phyloP scores from a whole-genome alignment of 2,113 vertebrate species.

The Cinclus mexicanus region DNA sequence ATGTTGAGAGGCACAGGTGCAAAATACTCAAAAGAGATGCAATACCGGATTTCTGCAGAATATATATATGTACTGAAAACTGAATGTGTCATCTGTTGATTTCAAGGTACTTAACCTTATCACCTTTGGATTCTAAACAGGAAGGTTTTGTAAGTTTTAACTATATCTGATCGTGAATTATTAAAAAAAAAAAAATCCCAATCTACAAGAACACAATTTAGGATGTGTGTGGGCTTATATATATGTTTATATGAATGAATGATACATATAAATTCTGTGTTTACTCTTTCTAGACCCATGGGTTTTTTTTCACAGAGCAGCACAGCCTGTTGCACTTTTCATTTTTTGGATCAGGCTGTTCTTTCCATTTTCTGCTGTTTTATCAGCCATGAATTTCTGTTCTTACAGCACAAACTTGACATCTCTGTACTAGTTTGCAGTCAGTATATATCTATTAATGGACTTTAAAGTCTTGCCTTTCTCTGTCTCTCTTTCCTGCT shows the following conservation, averaged over 20 bases:
- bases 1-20: background rate
- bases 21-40: background rate
- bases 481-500: background rate
- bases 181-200: background rate
- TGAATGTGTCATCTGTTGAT: background rate
- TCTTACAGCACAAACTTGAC: background rate
- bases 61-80: background rate
- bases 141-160: background rate
- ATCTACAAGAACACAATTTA: background rate
- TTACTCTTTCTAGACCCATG: background rate
- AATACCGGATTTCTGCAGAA: background rate
- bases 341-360: background rate
- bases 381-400: background rate
- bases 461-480: background rate
- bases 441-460: background rate
- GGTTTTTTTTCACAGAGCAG: background rate
- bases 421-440: background rate
- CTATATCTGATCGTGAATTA: background rate
- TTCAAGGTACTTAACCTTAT: background rate
- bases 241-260: background rate
- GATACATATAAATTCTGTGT: background rate
- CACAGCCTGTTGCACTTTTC: background rate
- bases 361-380: background rate
- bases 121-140: background rate
- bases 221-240: background rate